A percentile compares a stretch with the other conserved stretches of the same genome.
Evolutionary conservation across 1,140 invertebrate species (phyloP).

Genomic region (Drosophila serrata): DNA sequence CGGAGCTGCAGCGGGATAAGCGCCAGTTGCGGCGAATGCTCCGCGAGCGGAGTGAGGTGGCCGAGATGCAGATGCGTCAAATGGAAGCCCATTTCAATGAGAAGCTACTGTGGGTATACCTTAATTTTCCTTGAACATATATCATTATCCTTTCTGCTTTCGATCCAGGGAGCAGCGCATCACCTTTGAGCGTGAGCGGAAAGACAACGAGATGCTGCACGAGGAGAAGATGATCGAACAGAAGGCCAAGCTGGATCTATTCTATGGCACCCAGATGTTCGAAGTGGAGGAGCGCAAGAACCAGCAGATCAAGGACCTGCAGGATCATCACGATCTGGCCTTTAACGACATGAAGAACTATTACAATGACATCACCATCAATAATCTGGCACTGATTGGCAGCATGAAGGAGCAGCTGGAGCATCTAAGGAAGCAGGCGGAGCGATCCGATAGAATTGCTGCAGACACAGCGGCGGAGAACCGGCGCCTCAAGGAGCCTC

Average conservation of each 20-base stretch:
- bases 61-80: conserved; percentile 78
- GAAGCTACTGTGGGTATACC: conserved; percentile 87
- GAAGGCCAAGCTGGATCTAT: conserved; percentile 90
- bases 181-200: conserved; percentile 89
- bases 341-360: conserved; percentile 96
- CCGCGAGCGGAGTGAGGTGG: conserved; percentile 89
- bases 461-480: conserved; percentile 89
- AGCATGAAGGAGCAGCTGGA: conserved; percentile 95
- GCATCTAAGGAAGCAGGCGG: conserved; percentile 92
- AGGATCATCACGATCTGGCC: conserved; percentile 93
- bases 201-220: conserved; percentile 93
- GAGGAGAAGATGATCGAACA: conserved; percentile 91
- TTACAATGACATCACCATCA: conserved; percentile 96
- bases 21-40: conserved; percentile 90
- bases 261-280: conserved; percentile 91
- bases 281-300: conserved; percentile 97
- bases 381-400: conserved; percentile 94
- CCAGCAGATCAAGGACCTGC: conserved; percentile 92
- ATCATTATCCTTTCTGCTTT: not conserved
- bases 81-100: conserved; percentile 86
- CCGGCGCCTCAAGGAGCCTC: conserved; percentile 89
- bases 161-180: conserved; percentile 60
- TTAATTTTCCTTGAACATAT: not conserved
- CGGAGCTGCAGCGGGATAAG: conserved; percentile 92
- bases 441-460: conserved; percentile 88